Conservation (phyloP, 1,140 invertebrate genomes). For the Ceratosolen fusciceps region DNA sequence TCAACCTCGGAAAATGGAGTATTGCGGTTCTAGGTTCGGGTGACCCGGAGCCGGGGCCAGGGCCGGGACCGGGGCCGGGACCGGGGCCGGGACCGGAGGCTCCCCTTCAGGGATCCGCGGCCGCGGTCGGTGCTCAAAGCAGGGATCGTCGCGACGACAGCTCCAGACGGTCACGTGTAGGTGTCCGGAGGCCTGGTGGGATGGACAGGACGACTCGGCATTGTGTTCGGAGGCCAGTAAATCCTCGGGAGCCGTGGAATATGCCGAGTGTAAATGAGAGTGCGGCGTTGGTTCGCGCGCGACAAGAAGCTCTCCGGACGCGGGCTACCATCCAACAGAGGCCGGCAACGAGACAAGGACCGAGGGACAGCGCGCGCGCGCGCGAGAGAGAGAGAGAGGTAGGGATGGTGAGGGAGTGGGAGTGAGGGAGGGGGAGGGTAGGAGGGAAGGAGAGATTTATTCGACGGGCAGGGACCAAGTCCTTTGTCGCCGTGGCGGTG, state of each 20-base stretch:
- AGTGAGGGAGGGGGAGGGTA: neutral
- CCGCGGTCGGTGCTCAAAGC: neutral
- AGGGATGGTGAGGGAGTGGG: too few relatives aligned
- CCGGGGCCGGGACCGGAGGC: neutral
- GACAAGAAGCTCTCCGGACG: constrained; percentile 22
- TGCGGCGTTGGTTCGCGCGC: constrained; percentile 42
- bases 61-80: too few relatives aligned
- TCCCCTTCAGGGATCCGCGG: neutral
- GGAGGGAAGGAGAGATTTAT: constrained; percentile 64
- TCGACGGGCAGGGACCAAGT: constrained; percentile 56
- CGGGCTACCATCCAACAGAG: constrained; percentile 41
- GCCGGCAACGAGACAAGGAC: too few relatives aligned
- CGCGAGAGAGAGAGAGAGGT: constrained; percentile 3
- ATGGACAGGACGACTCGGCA: constrained; percentile 71
- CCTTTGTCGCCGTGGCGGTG: constrained; percentile 69
- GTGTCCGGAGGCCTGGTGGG: constrained; percentile 46
- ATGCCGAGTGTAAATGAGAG: constrained; percentile 69
- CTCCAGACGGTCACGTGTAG: neutral
- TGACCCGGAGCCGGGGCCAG: too few relatives aligned
- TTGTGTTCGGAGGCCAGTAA: constrained; percentile 71
- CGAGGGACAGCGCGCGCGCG: too few relatives aligned
- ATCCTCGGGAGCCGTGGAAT: constrained; percentile 57
- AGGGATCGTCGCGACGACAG: neutral
- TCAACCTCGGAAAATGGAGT: too few relatives aligned
- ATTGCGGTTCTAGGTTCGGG: too few relatives aligned